Base-by-base conservation (phyloP, 2,888 invertebrate genomes). In the Sarcophaga caerulescens region DNA sequence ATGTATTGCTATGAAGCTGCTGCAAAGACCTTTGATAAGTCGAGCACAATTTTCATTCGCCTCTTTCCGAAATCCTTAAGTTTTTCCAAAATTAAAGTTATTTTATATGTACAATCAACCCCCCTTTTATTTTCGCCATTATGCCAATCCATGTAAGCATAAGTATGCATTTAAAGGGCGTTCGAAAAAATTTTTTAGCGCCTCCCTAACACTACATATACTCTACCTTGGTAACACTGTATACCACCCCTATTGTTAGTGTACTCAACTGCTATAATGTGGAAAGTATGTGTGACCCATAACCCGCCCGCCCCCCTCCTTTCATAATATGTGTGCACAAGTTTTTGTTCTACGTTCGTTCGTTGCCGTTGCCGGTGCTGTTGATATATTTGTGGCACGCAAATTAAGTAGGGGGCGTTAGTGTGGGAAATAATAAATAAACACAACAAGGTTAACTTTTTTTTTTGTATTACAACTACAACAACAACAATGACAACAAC, bases 351-450 rank as follows among this genome's bases (percentile, higher is more conserved):
- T 52, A 8, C 35, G 35, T 35, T 35, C 35, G 35, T 35, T 35
- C 17, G 35, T 10, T 47, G 47, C 14, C 8, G 10, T 35, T 35
- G 35, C 17, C 4, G 35, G 3, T 14, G 14, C 14, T 5, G 35
- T 68, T 69, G 63, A 74, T 79, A 59, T 62, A 71, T 66, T 66
- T 79, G 70, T 65, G 25, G 19, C 75, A 80, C 75, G 84, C 70
- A 84, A 84, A 80, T 82, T 60, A 76, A 60, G 69, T 84, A 74
- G 83, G 77, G 79, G 81, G 81, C 84, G 83, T 84, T 77, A 75
- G 84, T 84, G 81, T 86, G 86, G 84, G 81, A 86, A 86, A 81
- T 71, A 86, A 63, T 63, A 75, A 83, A 70, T 75, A 85, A 75
- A 80, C 81, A 84, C 77, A 81, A 81, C 81, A 86, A 86, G 85